These are phyloP conservation scores for Nebria ingens DNA, from an alignment of 1,140 invertebrate species.

Conservation along the genomic window DNA sequence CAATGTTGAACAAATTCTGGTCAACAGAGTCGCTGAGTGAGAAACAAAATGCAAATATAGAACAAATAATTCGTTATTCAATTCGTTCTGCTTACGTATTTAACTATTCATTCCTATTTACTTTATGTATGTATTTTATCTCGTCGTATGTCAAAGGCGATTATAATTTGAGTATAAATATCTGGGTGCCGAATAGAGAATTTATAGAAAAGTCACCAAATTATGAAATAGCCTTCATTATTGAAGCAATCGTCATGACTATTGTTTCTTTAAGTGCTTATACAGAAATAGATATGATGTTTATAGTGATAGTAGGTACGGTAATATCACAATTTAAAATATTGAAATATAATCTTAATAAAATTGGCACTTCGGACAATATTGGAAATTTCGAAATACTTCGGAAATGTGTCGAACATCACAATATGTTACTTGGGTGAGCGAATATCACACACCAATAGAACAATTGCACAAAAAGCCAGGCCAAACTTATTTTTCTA, in stretches of 20 bases:
- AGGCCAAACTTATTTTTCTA: neutral
- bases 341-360: neutral
- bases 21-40: too few species aligned
- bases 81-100: too few species aligned
- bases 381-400: neutral
- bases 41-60: too few species aligned
- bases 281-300: neutral
- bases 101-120: too few species aligned
- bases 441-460: neutral
- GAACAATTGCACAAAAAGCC: too few species aligned
- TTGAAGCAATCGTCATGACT: neutral
- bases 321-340: neutral
- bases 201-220: neutral
- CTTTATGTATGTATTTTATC: too few species aligned
- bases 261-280: neutral
- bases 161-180: too few species aligned
- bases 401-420: neutral
- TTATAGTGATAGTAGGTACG: neutral
- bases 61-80: too few species aligned
- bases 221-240: neutral
- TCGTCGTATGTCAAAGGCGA: too few species aligned
- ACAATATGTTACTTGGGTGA: neutral
- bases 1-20: too few species aligned
- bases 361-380: too few species aligned
- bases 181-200: too few species aligned